Base-by-base conservation (phyloP, 1,140 invertebrate species). In the Pantala flavescens region DNA sequence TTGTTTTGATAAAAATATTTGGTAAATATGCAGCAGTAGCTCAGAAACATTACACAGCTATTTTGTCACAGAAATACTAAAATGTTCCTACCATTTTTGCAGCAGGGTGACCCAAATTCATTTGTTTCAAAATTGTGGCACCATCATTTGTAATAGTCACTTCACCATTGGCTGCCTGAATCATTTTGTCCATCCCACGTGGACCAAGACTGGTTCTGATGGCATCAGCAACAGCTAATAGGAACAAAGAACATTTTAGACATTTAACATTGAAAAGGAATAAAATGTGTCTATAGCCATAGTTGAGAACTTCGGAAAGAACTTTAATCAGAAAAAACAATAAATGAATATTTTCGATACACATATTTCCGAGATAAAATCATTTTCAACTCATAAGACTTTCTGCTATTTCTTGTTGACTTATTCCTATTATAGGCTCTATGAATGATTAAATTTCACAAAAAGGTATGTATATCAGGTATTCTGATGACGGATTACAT, bases 161-260 rank as follows among this genome's bases (percentile, higher is more conserved):
- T 88, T 98, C 97, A 12, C 97, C 97, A 87, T 97, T 98, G 19
- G 89, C 88, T 71, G 94, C 87, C 88, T 99, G 98, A 78, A 99
- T 99, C 98, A 99, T 99, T 89, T 99, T 99, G 81, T 99, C 98
- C 98, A 99, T 99, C 77, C 98, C 98, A 78, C 94, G 87, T 28
- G 98, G 98, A 21, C 98, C 98, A 80, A 99, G 86, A 86, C 96
- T 98, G 21, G 98, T 99, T 76, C 98, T 89, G 79, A 99, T 95
- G 23, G 98, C 97, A 96, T 99, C 95, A 77, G 96, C 93, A 73
- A 99, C 96, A 85, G 97, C 97, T 98, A 81, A 74, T 91, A 88
- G 80, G 75, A 78, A 77, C 76, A 74, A 88, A 80, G 75, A 78
- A 77, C 76, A 74, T 78, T 76, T 5, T 7, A 7, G n/a, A 5